These are phyloP conservation scores for Stigmatopora nigra DNA, from an alignment of 2,113 vertebrate genomes.

Conservation along the genomic window DNA sequence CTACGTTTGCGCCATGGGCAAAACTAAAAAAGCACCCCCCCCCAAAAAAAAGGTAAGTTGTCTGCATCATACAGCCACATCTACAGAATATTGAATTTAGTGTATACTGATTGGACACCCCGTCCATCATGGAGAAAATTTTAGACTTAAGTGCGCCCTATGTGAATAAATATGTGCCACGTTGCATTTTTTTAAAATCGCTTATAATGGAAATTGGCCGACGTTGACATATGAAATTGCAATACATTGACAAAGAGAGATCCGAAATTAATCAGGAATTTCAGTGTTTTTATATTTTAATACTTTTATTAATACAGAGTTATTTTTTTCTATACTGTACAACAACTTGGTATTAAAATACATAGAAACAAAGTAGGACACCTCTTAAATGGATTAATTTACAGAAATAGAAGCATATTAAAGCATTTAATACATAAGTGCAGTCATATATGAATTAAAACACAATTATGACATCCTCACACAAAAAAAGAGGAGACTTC, in stretches of 20 bases:
- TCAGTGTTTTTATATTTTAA: not conserved
- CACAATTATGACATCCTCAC: not conserved
- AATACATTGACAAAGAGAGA: not conserved
- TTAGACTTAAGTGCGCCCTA: too few species aligned
- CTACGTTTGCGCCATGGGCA: too few species aligned
- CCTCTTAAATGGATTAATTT: not conserved
- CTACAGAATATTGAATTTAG: too few species aligned
- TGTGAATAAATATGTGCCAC: too few species aligned
- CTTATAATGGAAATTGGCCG: too few species aligned
- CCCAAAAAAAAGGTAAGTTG: too few species aligned
- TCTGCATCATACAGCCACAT: too few species aligned
- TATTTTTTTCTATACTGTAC: not conserved
- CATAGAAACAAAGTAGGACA: not conserved
- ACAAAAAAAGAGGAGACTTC: not conserved
- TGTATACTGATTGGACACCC: too few species aligned
- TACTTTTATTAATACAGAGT: not conserved
- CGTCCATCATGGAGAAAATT: too few species aligned
- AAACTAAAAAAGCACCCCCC: too few species aligned
- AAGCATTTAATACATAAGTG: not conserved
- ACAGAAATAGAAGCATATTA: constrained; percentile 4
- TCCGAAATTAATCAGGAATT: not conserved
- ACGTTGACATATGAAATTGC: not conserved
- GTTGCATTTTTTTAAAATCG: too few species aligned
- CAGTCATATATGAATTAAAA: not conserved
- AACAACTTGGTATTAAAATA: not conserved